Base-by-base conservation (phyloP, 2,113 vertebrate genomes). In the Apaloderma vittatum region DNA sequence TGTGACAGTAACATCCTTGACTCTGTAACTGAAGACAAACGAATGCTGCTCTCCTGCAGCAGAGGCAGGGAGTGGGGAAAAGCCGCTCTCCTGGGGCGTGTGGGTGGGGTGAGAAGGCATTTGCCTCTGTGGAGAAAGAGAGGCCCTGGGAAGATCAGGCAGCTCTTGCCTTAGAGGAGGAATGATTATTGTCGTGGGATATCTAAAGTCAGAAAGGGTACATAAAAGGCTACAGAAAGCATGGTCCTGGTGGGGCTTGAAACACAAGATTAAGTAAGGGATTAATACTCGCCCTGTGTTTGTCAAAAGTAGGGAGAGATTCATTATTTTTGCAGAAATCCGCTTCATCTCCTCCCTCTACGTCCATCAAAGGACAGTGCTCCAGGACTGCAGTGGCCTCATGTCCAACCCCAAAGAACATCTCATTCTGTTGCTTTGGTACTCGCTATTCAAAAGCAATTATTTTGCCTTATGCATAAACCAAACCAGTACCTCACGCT, bases 101-200 rank as follows among this genome's bases (percentile, higher is more conserved):
- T 73, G 55, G 71, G 82, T 76, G 82, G 43, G 37, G 45, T 59
- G 62, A 86, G 58, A 95, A 94, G 83, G 59, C 51, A 93, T 77
- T 74, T 36, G 57, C 58, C 58, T 73, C 73, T 81, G 80, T 59
- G 76, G 37, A 72, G 66, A 58, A 84, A 58, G 55, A 86, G 26
- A 91, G 11, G 36, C 68, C 58, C 51, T 58, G 37, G 59, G n/a
- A 93, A 91, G 63, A 83, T 62, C 5, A 91, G 46, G 62, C 49
- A 89, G 75, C 49, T 40, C 16, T 26, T 83, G 75, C 37, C 43
- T 92, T 80, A 58, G 54, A 79, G 46, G 12, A 79, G 9, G 36
- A 83, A 79, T 14, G 10, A 86, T 23, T 66, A 40, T 86, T 75
- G 61, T 51, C 45, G 43, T 26, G 36, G 79, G 46, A 27, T 58